Evolutionary conservation across 2,113 vertebrate species (phyloP).

Genomic region (Macaca nemestrina): DNA sequence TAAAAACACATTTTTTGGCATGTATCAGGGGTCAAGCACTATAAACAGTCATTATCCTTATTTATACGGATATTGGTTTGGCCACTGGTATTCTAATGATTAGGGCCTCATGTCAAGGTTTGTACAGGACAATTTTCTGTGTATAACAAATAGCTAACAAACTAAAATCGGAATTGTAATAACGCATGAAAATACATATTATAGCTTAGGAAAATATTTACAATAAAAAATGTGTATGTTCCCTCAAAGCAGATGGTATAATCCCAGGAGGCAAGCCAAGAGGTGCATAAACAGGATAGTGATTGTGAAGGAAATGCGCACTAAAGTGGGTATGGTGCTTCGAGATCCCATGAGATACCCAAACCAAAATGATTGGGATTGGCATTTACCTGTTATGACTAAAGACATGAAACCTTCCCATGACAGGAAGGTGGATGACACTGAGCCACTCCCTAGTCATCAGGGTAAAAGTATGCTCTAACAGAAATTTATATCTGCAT

Average conservation of each 20-base stretch:
- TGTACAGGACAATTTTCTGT: background rate
- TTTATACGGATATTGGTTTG: background rate
- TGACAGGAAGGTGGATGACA: background rate
- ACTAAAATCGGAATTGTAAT: background rate
- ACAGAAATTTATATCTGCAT: background rate
- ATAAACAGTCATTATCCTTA: background rate
- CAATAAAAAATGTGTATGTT: background rate
- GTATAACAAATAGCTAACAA: background rate
- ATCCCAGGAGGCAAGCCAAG: background rate
- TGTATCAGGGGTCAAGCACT: fast-evolving
- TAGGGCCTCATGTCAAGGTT: background rate
- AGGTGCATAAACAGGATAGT: fast-evolving
- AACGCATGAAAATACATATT: background rate
- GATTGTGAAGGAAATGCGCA: background rate
- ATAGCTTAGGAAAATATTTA: background rate
- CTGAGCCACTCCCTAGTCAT: background rate
- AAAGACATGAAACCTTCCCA: background rate
- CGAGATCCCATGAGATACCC: background rate
- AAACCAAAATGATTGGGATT: background rate
- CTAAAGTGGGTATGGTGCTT: background rate
- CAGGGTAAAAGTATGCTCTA: background rate
- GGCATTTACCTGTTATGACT: background rate
- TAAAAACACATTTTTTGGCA: background rate
- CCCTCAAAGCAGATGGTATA: background rate
- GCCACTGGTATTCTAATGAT: background rate